Conservation (phyloP, 2,888 invertebrate species). For the Galerucella nymphaeae region DNA sequence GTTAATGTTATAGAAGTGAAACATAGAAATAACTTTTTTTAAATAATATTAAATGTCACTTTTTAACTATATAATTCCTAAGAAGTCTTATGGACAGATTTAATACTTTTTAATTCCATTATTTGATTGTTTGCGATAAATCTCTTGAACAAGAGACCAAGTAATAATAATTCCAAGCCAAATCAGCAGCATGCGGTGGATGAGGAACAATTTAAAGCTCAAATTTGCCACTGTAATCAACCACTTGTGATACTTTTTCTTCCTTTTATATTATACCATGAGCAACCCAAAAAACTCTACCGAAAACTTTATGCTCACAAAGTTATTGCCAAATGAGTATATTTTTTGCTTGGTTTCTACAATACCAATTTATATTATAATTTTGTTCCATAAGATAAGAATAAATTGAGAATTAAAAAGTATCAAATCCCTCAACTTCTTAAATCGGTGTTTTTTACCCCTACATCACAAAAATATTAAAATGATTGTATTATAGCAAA, state of each 20-base stretch:
- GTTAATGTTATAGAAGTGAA: conserved; percentile 25
- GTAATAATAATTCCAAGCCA: background rate
- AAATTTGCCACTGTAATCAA: background rate
- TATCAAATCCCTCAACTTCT: background rate
- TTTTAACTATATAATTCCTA: background rate
- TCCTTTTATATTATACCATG: too few species aligned
- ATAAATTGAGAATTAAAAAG: background rate
- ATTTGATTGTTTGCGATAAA: background rate
- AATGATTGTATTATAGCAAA: background rate
- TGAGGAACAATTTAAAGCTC: background rate
- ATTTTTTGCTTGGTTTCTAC: too few species aligned
- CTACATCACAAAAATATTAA: background rate
- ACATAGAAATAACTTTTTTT: background rate
- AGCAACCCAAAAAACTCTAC: too few species aligned
- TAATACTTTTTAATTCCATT: background rate
- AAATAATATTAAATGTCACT: conserved; percentile 1
- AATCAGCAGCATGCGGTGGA: background rate
- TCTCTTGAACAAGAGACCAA: background rate
- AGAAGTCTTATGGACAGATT: background rate
- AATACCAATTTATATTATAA: too few species aligned
- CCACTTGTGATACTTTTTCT: background rate
- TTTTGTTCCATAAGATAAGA: background rate
- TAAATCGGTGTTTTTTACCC: background rate
- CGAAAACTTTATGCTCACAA: too few species aligned
- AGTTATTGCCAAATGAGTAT: too few species aligned